Evolutionary conservation across 2,797 vertebrate genomes (phyloP).

Genomic region (Eurystomus glaucurus): DNA sequence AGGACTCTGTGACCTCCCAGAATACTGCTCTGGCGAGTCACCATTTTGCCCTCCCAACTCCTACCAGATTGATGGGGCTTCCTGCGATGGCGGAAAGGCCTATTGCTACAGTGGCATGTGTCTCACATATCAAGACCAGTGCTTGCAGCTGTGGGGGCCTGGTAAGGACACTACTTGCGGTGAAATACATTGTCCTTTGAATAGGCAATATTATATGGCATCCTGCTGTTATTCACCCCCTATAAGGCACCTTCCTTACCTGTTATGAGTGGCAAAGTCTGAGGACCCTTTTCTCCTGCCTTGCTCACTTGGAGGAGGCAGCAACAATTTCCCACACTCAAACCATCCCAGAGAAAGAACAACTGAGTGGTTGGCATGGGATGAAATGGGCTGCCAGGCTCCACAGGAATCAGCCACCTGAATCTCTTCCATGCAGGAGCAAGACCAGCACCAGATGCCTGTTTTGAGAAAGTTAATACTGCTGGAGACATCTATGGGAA

Average conservation of each 20-base stretch:
- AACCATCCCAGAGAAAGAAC: background rate
- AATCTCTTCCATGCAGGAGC: constrained; percentile 85
- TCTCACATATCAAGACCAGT: constrained; percentile 94
- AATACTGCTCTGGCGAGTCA: constrained; percentile 92
- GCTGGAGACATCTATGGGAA: constrained; percentile 96
- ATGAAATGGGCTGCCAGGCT: background rate
- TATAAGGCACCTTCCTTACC: background rate
- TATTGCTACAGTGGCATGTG: constrained; percentile 99
- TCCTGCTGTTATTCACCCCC: background rate
- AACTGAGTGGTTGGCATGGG: background rate
- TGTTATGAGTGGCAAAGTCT: background rate
- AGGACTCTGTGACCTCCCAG: constrained; percentile 93
- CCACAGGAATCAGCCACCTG: background rate
- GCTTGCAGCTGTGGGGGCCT: constrained; percentile 92
- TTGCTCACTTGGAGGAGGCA: background rate
- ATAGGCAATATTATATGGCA: background rate
- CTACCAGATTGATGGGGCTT: constrained; percentile 91
- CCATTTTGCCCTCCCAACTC: constrained; percentile 95
- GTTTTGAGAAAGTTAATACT: constrained; percentile 92
- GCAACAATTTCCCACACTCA: background rate
- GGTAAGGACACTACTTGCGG: constrained; percentile 82
- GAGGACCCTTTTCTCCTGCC: background rate
- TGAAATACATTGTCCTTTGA: background rate
- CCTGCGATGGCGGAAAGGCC: constrained; percentile 87
- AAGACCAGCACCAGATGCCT: constrained; percentile 89